These are phyloP conservation scores for Diarsia brunnea DNA, from an alignment of 2,888 invertebrate genomes.

Conservation along the genomic window DNA sequence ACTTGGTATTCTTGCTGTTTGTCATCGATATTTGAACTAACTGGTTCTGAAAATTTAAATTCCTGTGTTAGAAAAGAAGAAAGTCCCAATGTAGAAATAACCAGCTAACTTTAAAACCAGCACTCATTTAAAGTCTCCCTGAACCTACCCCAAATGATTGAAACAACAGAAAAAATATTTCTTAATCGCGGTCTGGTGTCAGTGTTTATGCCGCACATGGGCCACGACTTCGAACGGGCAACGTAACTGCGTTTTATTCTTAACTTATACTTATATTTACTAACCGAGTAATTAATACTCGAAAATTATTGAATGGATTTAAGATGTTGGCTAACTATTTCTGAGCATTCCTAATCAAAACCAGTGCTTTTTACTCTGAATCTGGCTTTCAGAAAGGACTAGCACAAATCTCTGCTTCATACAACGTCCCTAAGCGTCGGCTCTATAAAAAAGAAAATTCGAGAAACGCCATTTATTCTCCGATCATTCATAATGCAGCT, in stretches of 20 bases:
- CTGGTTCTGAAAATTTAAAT: neutral
- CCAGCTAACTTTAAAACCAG: neutral
- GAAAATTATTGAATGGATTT: neutral
- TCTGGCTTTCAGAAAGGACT: neutral
- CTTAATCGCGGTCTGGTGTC: neutral
- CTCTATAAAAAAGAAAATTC: neutral
- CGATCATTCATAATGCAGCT: neutral
- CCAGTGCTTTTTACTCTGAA: neutral
- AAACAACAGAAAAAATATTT: neutral
- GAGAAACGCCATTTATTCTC: conserved; percentile 2
- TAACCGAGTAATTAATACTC: no score
- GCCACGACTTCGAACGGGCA: neutral
- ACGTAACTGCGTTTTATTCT: neutral
- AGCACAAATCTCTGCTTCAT: neutral
- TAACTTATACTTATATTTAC: neutral
- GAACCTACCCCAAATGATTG: neutral
- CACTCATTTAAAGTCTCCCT: neutral
- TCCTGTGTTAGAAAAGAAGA: neutral
- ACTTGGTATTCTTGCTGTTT: neutral
- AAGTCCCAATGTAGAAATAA: conserved; percentile 10
- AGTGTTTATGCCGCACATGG: neutral
- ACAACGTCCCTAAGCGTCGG: neutral
- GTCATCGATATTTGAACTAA: conserved; percentile 8
- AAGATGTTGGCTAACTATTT: neutral
- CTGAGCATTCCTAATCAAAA: neutral